Conservation (phyloP, 2,888 invertebrate genomes). For the Laspeyria flexula region DNA sequence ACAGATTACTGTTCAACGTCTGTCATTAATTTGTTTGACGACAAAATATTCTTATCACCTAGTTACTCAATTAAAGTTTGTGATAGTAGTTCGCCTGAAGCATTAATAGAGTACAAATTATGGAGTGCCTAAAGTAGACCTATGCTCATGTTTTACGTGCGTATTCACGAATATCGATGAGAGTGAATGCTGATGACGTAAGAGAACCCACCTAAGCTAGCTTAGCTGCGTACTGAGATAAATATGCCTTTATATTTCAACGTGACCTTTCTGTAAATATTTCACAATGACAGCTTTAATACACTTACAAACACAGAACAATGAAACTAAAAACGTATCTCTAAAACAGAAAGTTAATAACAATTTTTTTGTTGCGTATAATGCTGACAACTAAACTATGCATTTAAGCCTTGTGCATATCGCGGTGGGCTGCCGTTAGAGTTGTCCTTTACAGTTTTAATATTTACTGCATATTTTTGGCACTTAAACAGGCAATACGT, state of each 20-base stretch:
- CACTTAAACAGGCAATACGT: too few relatives aligned
- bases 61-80: too few relatives aligned
- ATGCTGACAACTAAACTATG: too few relatives aligned
- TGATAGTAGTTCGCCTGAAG: background rate
- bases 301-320: constrained; percentile 11
- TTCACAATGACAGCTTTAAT: constrained; percentile 4
- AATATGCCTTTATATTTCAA: background rate
- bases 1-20: too few relatives aligned
- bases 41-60: too few relatives aligned
- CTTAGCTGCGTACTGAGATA: background rate
- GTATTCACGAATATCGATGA: constrained; percentile 22
- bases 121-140: background rate
- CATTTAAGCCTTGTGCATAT: too few relatives aligned
- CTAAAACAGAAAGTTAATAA: too few relatives aligned
- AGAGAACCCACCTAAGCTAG: background rate
- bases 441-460: too few relatives aligned
- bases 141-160: constrained; percentile 1
- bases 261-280: background rate
- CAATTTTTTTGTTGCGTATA: background rate
- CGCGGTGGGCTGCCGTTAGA: too few relatives aligned
- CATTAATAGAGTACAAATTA: background rate
- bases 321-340: too few relatives aligned
- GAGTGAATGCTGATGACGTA: constrained; percentile 5
- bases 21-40: too few relatives aligned
- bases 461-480: too few relatives aligned